Evolutionary conservation across 2,888 invertebrate species (phyloP), one percentile per base, ranked within the genome.

Genomic region (Drosophila koepferae): DNA sequence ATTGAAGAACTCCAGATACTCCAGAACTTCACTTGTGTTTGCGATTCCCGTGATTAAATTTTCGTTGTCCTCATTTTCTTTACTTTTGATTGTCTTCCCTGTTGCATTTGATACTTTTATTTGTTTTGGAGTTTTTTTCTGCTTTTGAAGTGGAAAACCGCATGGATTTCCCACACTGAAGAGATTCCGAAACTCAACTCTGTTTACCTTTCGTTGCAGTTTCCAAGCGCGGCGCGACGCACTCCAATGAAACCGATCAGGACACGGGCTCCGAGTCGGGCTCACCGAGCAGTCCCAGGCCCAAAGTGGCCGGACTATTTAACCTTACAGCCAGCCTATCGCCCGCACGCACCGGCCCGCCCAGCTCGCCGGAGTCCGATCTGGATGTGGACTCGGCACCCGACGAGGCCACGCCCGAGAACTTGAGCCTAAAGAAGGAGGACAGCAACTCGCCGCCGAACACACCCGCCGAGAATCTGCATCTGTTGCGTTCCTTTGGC

Each of bases 371-470:
- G 0, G 93, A 93, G 72, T 93, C 93, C 3, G 93, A 93, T 80
- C 80, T 93, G 43, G 93, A 93, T 77, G 93, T 93, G 18, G 93
- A 93, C 51, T 93, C 93, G 1, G 93, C 93, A 31, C 93, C 93
- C 6, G 93, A 93, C 72, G 93, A 93, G 78, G 94, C 95, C 0
- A 95, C 95, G 0, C 97, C 97, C 0, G 97, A 97, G 92, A 97
- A 97, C 92, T 94, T 97, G 0, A 97, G 97, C 38, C 94, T 97
- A 85, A 96, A 97, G 89, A 97, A 94, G 81, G 94, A 89, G 92
- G 94, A 92, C 92, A 94, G 88, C 79, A 92, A 93, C 40, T 93
- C 93, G 72, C 93, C 93, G 40, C 93, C 93, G 14, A 90, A 90
- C 38, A 93, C 93, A 54, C 93, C 93, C 63, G 91, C 93, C 76